Evolutionary conservation across 2,113 vertebrate genomes (phyloP).

Genomic region (Ginglymostoma cirratum): DNA sequence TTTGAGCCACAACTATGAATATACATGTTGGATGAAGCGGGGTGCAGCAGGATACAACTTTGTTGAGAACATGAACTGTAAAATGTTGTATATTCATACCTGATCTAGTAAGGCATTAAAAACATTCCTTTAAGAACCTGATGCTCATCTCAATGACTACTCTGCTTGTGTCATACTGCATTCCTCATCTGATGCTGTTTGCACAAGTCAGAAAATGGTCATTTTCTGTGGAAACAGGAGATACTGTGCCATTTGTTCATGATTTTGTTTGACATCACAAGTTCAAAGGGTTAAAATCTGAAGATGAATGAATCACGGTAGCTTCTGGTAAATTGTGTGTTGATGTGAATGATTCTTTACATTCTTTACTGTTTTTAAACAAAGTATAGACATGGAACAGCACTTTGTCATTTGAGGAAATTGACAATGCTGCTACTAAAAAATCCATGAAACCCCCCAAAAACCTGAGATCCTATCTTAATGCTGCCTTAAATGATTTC

Average conservation of each 20-base stretch:
- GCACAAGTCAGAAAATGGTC: too few species aligned
- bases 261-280: neutral
- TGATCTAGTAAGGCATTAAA: neutral
- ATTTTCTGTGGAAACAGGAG: neutral
- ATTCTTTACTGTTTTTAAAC: neutral
- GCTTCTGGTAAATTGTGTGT: neutral
- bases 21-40: neutral
- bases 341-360: neutral
- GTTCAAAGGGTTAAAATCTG: neutral
- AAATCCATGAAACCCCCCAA: neutral
- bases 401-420: neutral
- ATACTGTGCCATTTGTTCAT: neutral
- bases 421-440: neutral
- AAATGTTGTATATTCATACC: neutral
- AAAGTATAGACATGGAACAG: neutral
- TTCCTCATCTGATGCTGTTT: neutral
- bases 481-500: neutral
- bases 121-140: neutral
- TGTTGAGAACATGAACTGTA: neutral
- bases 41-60: neutral
- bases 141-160: neutral
- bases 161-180: neutral
- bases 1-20: neutral
- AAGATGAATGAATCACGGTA: neutral
- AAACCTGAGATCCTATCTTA: neutral